A percentile compares a stretch with the other conserved stretches of the same genome.
These are phyloP conservation scores for Orchesellides sinensis DNA, from an alignment of 2,888 invertebrate genomes.

Conservation along the genomic window DNA sequence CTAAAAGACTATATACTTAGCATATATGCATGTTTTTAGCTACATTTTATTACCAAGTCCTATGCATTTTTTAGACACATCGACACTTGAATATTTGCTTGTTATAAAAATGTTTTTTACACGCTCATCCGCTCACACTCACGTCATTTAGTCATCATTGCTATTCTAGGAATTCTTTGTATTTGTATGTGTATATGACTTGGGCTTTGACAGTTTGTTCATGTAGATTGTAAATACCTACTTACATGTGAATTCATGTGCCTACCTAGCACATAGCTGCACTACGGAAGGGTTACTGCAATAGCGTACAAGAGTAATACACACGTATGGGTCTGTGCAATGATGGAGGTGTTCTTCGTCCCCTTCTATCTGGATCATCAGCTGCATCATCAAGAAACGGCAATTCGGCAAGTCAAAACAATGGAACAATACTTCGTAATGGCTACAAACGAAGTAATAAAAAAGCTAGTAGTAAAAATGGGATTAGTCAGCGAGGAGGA, in stretches of 20 bases:
- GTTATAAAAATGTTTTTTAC: too few relatives aligned
- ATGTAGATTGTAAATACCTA: too few relatives aligned
- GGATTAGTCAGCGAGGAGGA: constrained; percentile 25
- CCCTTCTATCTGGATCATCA: constrained; percentile 63
- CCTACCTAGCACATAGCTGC: not conserved
- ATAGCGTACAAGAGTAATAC: not conserved
- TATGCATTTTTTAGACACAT: too few relatives aligned
- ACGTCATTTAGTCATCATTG: not conserved
- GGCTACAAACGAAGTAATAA: constrained; percentile 21
- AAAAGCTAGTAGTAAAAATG: constrained; percentile 41
- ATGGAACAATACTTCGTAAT: constrained; percentile 34
- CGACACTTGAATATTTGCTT: too few relatives aligned
- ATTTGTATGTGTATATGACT: too few relatives aligned
- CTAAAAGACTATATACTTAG: too few relatives aligned
- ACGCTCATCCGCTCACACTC: not conserved
- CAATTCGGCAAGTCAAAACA: constrained; percentile 34
- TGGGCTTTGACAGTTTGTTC: too few relatives aligned
- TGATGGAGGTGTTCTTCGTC: constrained; percentile 70
- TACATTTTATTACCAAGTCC: too few relatives aligned
- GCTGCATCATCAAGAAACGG: constrained; percentile 44
- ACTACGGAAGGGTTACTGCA: not conserved
- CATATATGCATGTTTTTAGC: too few relatives aligned
- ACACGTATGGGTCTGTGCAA: constrained; percentile 62
- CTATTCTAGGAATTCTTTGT: not conserved
- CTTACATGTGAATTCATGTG: not conserved